A percentile compares a stretch with the other conserved stretches of the same genome.
Evolutionary conservation across 35 echinoderm and acorn worm genomes (phyloP).

Genomic region (Anneissia japonica): DNA sequence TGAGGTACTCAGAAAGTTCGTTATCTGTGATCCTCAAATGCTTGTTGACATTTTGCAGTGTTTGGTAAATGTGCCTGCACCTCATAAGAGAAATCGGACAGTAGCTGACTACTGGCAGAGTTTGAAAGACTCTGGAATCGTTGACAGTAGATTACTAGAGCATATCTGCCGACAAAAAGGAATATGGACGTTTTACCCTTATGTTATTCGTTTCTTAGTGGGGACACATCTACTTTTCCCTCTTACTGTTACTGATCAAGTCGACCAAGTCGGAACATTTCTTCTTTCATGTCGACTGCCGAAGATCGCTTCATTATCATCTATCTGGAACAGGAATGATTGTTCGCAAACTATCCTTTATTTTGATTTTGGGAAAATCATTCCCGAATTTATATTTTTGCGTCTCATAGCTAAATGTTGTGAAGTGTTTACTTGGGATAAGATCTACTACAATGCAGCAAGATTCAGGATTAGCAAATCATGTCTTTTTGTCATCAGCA

Average conservation of each 20-base stretch:
- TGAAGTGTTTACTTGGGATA: not conserved
- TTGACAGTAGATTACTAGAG: constrained; percentile 4
- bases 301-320: not conserved
- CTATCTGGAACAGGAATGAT: not conserved
- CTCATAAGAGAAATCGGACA: not conserved
- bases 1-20: not conserved
- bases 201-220: not conserved
- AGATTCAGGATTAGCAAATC: not conserved
- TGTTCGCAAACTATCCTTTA: constrained; percentile 8
- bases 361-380: constrained; percentile 21
- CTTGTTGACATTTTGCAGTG: constrained; percentile 26
- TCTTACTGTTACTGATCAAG: not conserved
- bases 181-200: not conserved
- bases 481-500: not conserved
- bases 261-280: not conserved
- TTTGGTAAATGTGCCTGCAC: constrained; percentile 8
- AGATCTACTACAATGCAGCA: not conserved
- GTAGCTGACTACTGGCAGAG: not conserved
- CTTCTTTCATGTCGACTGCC: constrained; percentile 12
- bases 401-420: constrained; percentile 17
- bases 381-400: constrained; percentile 6
- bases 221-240: not conserved
- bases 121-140: not conserved
- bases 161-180: not conserved
- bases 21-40: constrained; percentile 27